Base-by-base conservation (phyloP, 35 echinoderm and acorn worm genomes). In the Amphiura filiformis region DNA sequence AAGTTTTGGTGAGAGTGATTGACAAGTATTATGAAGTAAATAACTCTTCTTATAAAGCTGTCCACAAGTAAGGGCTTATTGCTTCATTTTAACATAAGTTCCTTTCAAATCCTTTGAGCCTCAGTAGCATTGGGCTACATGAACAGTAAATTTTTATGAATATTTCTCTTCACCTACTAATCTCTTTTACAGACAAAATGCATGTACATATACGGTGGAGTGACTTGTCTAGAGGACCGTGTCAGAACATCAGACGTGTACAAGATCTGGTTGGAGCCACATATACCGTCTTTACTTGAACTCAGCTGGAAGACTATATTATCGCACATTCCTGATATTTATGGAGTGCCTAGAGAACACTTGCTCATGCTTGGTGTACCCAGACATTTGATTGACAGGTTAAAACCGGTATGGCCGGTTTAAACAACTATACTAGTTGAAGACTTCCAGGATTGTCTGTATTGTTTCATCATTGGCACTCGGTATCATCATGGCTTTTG, bases 131-230 rank as follows among this genome's bases (percentile, higher is more conserved):
- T 70, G 26, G 7, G 61, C 11, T 30, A 18, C 61, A 70, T 26
- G 7, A 23, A 26, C 2, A 30, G 11, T 30, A 70, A 15, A 37
- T 38, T 39, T 39, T 82, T 39, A 41, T 22, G 18, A 39, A 13
- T 82, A 20, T 9, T 17, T 36, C 17, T 32, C 33, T n/a, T n/a
- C 32, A 32, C 22, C 35, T 2, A 36, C 2, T 80, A 14, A 5
- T 80, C 35, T 35, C 37, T 38, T 39, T 11, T 37, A 36, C 49
- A 92, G 91, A 77, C 91, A 23, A 88, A 88, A 79, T 93, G 91
- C 34, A 88, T 93, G 91, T 93, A 93, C 57, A 37, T 93, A 38
- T 93, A 84, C 17, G 91, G 91, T 18, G 91, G 91, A 35, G 86
- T 88, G 1, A 88, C 40, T 11, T 76, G 33, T 34, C 76, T 88